Conservation (phyloP, 2,888 invertebrate species). For the Cantharis flavilabris region DNA sequence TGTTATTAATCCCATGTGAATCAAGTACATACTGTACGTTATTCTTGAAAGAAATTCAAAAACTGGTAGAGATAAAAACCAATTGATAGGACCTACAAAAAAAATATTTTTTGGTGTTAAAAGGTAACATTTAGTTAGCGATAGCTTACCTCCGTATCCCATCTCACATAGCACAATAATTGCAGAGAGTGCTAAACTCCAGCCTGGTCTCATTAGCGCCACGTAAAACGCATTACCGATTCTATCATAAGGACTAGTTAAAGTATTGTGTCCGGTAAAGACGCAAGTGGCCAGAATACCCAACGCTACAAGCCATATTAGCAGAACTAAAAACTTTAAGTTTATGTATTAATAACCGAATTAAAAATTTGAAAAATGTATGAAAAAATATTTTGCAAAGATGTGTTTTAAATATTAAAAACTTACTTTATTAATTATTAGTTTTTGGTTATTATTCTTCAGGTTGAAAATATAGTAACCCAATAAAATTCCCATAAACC, state of each 20-base stretch:
- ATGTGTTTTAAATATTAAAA: no score
- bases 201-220: conserved; percentile 54
- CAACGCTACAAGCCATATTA: neutral
- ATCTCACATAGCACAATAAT: conserved; percentile 57
- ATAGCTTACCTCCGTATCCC: conserved; percentile 57
- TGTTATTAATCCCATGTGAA: conserved; percentile 52
- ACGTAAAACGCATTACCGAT: conserved; percentile 42
- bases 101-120: neutral
- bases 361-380: no score
- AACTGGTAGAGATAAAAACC: conserved; percentile 55
- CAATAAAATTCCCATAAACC: neutral
- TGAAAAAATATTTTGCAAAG: no score
- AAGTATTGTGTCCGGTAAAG: neutral
- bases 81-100: conserved; percentile 57
- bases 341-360: neutral
- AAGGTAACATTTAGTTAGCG: neutral
- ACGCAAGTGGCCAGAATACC: neutral
- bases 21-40: conserved; percentile 58
- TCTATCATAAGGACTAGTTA: neutral
- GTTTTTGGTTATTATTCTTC: conserved; percentile 26
- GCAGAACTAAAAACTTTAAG: neutral
- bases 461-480: neutral
- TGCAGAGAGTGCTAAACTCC: conserved; percentile 58
- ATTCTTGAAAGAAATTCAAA: conserved; percentile 59
- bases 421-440: neutral